These are phyloP conservation scores for Apotomis betuletana DNA, from an alignment of 2,888 invertebrate genomes.

Conservation along the genomic window DNA sequence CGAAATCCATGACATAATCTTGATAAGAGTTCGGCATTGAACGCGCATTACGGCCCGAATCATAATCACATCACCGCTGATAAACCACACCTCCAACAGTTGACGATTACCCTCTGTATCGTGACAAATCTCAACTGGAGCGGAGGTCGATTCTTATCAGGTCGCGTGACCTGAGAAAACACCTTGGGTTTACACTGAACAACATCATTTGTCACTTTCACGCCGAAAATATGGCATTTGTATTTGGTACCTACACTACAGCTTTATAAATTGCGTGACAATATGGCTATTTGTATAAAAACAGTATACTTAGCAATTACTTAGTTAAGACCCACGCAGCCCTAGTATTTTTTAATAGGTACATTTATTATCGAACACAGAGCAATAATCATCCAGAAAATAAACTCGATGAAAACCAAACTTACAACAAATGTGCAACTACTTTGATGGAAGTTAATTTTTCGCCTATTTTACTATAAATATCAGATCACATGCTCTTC, in stretches of 20 bases:
- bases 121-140: slow-evolving; percentile 42
- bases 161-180: slow-evolving; percentile 41
- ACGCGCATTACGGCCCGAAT: slow-evolving; percentile 1
- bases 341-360: too few species aligned
- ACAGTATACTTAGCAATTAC: neutral
- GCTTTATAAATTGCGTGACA: neutral
- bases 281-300: neutral
- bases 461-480: neutral
- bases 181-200: slow-evolving; percentile 18
- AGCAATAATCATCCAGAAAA: too few species aligned
- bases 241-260: neutral
- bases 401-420: neutral
- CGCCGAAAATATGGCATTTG: slow-evolving; percentile 3
- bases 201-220: slow-evolving; percentile 27
- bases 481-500: slow-evolving; percentile 1
- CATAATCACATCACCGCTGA: slow-evolving; percentile 7
- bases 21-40: slow-evolving; percentile 12
- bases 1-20: slow-evolving; percentile 3
- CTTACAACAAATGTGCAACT: too few species aligned
- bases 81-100: slow-evolving; percentile 20
- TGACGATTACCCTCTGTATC: slow-evolving; percentile 36
- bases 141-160: slow-evolving; percentile 42
- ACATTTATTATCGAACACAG: too few species aligned
- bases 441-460: neutral
- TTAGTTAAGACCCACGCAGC: too few species aligned